Conservation (phyloP, 1,140 invertebrate genomes). For the Aradophagus sp. region DNA sequence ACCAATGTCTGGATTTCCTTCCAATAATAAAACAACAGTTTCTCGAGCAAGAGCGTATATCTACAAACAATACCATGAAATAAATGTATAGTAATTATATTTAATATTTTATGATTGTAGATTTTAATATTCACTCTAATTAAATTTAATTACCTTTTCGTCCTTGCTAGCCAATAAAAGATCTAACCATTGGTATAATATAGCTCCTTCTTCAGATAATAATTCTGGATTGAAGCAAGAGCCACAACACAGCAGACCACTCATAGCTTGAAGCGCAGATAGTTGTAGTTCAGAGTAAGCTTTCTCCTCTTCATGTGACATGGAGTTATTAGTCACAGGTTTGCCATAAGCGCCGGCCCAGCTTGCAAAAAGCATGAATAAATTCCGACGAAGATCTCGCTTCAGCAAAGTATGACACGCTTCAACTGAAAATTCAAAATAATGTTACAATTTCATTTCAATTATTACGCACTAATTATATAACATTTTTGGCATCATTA, state of each 20-base stretch:
- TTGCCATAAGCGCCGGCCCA: conserved; percentile 92
- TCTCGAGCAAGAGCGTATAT: conserved; percentile 93
- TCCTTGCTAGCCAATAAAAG: conserved; percentile 90
- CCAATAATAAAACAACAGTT: conserved; percentile 93
- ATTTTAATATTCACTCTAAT: not conserved
- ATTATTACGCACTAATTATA: too few species aligned
- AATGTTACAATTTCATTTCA: too few species aligned
- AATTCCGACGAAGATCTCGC: conserved; percentile 87
- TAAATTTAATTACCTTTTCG: conserved; percentile 80
- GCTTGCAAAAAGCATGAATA: conserved; percentile 93
- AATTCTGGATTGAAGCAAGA: conserved; percentile 91
- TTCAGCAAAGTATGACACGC: conserved; percentile 89
- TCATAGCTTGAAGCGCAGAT: conserved; percentile 91
- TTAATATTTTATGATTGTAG: too few species aligned
- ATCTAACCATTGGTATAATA: conserved; percentile 95
- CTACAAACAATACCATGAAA: conserved; percentile 71
- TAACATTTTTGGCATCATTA: too few species aligned
- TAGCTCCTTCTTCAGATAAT: conserved; percentile 90
- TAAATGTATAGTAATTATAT: not conserved
- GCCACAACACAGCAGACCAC: conserved; percentile 94
- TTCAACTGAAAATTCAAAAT: conserved; percentile 89
- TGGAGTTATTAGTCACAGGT: conserved; percentile 71
- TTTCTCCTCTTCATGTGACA: conserved; percentile 67
- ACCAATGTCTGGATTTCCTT: conserved; percentile 96
- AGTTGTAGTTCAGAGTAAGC: conserved; percentile 80